Percentiles rank a stretch among this genome's conserved stretches.
phyloP scores from a whole-genome alignment of 2,113 vertebrate genomes.

The Dolichotis patagonum region DNA sequence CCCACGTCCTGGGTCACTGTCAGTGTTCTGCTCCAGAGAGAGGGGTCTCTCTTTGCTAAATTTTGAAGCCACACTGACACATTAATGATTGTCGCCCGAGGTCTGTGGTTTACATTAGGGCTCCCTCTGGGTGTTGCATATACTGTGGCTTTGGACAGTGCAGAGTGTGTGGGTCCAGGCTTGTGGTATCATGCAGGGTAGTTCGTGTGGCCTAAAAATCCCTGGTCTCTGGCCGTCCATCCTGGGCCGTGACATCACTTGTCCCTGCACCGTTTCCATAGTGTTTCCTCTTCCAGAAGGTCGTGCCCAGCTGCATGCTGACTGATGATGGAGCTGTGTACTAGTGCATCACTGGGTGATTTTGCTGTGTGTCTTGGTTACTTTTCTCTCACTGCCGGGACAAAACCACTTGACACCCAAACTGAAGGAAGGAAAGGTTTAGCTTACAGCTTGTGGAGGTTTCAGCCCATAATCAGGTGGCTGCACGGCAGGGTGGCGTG shows the following conservation, averaged over 20 bases:
- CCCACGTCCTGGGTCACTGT: not conserved
- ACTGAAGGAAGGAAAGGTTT: no score
- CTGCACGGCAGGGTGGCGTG: no score
- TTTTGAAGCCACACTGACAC: fast-evolving
- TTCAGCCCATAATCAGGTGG: no score
- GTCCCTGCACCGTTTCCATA: fast-evolving
- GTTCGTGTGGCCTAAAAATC: no score
- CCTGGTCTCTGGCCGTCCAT: fast-evolving
- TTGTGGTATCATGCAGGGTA: fast-evolving
- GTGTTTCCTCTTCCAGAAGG: not conserved
- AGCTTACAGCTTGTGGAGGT: no score
- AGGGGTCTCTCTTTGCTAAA: fast-evolving
- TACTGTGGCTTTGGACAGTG: not conserved
- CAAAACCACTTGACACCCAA: no score
- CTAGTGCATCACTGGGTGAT: no score
- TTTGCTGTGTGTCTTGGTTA: no score
- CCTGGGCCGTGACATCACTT: not conserved
- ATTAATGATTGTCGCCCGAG: fast-evolving
- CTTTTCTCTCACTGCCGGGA: no score
- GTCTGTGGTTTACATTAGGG: fast-evolving
- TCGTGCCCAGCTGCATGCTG: not conserved
- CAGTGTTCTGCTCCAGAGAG: fast-evolving
- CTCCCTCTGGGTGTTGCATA: fast-evolving
- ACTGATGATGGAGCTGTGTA: fast-evolving
- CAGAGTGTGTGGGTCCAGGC: fast-evolving